Conservation (phyloP, 2,797 vertebrate species). For the Sebastes aleutianus region DNA sequence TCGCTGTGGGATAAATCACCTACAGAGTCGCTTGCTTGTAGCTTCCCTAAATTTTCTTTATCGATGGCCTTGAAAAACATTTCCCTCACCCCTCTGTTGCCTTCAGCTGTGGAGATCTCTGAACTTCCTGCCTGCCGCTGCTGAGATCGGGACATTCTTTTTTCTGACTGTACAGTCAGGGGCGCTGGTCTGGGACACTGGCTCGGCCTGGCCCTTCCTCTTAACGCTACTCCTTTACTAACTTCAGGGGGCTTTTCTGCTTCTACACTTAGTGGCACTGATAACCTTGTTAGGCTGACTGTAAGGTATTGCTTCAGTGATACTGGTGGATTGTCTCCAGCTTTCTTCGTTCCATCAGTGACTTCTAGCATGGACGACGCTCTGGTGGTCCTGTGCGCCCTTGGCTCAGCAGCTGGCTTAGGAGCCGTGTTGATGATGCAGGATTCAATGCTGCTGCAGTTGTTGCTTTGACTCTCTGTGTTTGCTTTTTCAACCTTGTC, state of each 20-base stretch:
- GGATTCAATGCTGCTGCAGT: constrained; percentile 23
- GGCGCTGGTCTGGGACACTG: constrained; percentile 37
- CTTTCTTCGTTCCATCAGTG: constrained; percentile 44
- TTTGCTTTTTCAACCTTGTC: constrained; percentile 27
- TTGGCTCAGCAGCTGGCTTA: constrained; percentile 13
- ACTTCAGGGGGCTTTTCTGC: constrained; percentile 32
- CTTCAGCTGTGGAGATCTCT: constrained; percentile 53
- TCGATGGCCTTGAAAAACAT: constrained; percentile 74
- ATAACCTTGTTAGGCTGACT: constrained; percentile 78
- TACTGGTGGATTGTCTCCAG: constrained; percentile 52
- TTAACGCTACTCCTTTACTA: constrained; percentile 18
- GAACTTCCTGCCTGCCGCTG: constrained; percentile 50
- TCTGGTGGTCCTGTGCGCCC: not conserved
- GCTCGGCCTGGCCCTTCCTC: constrained; percentile 38
- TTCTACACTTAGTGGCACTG: constrained; percentile 47
- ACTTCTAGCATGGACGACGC: constrained; percentile 7
- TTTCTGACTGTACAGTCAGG: constrained; percentile 30
- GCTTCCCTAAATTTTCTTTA: constrained; percentile 55
- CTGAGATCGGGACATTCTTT: constrained; percentile 56
- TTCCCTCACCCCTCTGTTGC: constrained; percentile 76
- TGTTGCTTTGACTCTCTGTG: constrained; percentile 31
- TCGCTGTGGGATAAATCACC: constrained; percentile 22
- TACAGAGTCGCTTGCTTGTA: constrained; percentile 9
- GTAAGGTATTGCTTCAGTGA: constrained; percentile 79
- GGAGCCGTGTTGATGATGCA: not conserved